Percentiles rank a stretch among this genome's conserved stretches.
These are phyloP conservation scores for Tetrao urogallus DNA, from an alignment of 2,113 vertebrate genomes.

Conservation along the genomic window DNA sequence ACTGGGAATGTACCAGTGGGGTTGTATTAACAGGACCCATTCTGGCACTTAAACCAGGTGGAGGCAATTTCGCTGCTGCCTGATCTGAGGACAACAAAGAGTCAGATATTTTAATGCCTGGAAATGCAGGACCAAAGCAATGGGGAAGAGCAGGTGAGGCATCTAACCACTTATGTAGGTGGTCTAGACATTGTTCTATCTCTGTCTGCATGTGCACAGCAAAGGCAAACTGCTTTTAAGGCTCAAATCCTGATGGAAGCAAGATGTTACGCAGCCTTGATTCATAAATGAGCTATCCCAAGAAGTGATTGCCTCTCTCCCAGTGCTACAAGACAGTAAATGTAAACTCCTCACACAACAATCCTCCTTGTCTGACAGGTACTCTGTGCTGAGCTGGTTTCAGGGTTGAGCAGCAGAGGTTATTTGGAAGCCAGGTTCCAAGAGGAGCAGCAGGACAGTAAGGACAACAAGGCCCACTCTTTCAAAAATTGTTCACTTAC, in stretches of 20 bases:
- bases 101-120: not conserved
- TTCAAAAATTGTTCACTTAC: not conserved
- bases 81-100: not conserved
- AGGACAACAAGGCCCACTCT: not conserved
- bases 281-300: not conserved
- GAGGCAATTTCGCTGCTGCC: not conserved
- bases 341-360: not conserved
- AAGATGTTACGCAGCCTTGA: not conserved
- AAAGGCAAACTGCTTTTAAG: not conserved
- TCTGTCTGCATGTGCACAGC: fast-evolving
- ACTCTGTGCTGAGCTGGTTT: not conserved
- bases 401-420: not conserved
- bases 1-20: not conserved
- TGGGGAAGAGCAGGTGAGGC: not conserved
- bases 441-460: not conserved
- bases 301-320: not conserved
- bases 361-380: not conserved
- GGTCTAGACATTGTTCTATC: not conserved
- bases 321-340: not conserved
- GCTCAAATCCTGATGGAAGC: not conserved
- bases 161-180: not conserved
- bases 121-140: not conserved
- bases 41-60: not conserved
- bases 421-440: slow-evolving; percentile 46
- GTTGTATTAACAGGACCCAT: not conserved